Conservation (phyloP, 2,888 invertebrate species). For the Linnaemya vulpina region DNA sequence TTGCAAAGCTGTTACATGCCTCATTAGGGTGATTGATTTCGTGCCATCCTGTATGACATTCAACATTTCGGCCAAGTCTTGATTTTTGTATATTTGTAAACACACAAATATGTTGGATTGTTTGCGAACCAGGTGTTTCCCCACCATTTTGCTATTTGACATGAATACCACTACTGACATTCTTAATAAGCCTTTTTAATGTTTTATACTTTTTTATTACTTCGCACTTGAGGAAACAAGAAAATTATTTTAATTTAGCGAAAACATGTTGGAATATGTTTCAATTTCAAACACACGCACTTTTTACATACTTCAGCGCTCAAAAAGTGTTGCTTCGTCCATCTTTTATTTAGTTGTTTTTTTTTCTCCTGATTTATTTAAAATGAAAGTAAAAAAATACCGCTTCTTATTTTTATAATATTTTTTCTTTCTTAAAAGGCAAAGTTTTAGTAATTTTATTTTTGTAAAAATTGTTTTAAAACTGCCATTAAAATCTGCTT, state of each 20-base stretch:
- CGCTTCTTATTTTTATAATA: slow-evolving; percentile 5
- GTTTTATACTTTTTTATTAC: slow-evolving; percentile 16
- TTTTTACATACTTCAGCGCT: not conserved
- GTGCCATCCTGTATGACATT: too few species aligned
- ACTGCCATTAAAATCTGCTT: slow-evolving; percentile 58
- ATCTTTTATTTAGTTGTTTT: not conserved
- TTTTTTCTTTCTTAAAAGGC: too few species aligned
- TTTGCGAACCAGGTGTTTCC: too few species aligned
- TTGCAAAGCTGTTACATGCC: too few species aligned
- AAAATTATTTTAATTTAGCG: slow-evolving; percentile 62
- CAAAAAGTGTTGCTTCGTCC: not conserved
- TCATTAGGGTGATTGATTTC: too few species aligned
- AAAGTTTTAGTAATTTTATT: slow-evolving; percentile 35
- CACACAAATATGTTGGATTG: too few species aligned
- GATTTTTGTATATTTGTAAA: too few species aligned
- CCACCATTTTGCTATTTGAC: not conserved
- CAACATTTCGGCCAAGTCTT: too few species aligned
- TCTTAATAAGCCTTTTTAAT: slow-evolving; percentile 25
- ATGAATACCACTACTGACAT: slow-evolving; percentile 11
- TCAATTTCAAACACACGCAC: slow-evolving; percentile 7
- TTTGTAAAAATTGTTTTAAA: slow-evolving; percentile 54
- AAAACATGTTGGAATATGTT: slow-evolving; percentile 48
- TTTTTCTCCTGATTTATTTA: not conserved
- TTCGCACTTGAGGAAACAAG: slow-evolving; percentile 17
- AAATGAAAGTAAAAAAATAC: not conserved